Percentiles rank a stretch among this genome's conserved stretches.
Conservation (phyloP, 2,797 vertebrate genomes). For the Myripristis murdjan region DNA sequence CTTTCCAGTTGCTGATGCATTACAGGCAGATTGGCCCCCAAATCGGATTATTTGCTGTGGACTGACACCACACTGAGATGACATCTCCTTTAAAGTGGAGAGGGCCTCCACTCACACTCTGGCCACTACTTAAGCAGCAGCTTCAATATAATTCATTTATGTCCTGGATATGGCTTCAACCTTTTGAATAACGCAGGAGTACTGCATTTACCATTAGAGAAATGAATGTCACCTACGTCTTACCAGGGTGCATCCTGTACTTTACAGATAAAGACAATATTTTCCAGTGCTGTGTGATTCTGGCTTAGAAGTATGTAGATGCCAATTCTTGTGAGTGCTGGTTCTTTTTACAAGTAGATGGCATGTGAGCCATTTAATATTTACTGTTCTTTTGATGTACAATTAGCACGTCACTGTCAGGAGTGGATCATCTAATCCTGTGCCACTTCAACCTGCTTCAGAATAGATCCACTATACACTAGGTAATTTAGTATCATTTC, state of each 20-base stretch:
- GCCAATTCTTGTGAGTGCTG: constrained; percentile 11
- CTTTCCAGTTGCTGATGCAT: constrained; percentile 85
- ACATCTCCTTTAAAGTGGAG: constrained; percentile 87
- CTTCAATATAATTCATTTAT: constrained; percentile 83
- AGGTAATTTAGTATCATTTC: constrained; percentile 79
- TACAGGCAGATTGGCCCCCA: constrained; percentile 86
- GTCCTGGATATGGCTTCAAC: constrained; percentile 79
- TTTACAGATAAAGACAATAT: constrained; percentile 67
- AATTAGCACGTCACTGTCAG: constrained; percentile 73
- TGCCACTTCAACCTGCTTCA: constrained; percentile 72
- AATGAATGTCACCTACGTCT: constrained; percentile 82
- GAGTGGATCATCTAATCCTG: constrained; percentile 73
- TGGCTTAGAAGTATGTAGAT: constrained; percentile 11
- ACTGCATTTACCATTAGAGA: constrained; percentile 83
- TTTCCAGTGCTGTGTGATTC: constrained; percentile 44
- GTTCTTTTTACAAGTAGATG: constrained; percentile 21
- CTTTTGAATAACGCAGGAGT: constrained; percentile 80
- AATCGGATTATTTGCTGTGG: constrained; percentile 88
- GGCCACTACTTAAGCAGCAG: constrained; percentile 82
- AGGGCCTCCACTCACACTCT: constrained; percentile 81
- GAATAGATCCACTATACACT: constrained; percentile 74
- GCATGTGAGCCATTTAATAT: constrained; percentile 58
- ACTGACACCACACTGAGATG: constrained; percentile 86
- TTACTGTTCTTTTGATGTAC: constrained; percentile 68
- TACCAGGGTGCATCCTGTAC: constrained; percentile 59